Conservation (phyloP, 2,113 vertebrate species). For the Atrichornis clamosus region DNA sequence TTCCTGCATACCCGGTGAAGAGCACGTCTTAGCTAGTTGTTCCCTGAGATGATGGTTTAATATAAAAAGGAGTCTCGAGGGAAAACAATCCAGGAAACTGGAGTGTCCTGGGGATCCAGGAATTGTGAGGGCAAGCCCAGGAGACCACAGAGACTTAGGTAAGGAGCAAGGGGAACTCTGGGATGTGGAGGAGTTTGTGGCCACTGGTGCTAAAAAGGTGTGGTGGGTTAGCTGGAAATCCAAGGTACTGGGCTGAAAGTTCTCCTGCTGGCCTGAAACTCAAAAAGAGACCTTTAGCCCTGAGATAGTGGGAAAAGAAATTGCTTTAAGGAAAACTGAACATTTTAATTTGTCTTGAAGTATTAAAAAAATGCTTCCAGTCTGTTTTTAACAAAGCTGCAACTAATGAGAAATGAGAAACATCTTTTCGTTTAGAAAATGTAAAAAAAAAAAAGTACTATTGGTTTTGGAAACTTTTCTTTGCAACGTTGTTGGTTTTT, state of each 20-base stretch:
- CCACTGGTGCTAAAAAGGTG: not conserved
- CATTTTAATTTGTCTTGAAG: not conserved
- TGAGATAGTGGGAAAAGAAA: not conserved
- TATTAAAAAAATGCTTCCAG: not conserved
- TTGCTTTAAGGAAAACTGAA: not conserved
- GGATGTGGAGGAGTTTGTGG: not conserved
- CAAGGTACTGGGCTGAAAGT: not conserved
- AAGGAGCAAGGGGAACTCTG: not conserved
- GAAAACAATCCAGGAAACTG: not conserved
- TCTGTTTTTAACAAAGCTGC: not conserved
- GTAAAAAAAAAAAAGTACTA: not conserved
- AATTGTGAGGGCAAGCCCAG: not conserved
- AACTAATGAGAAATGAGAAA: not conserved
- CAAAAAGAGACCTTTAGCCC: not conserved
- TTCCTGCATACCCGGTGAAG: fast-evolving
- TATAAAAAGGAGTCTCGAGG: not conserved
- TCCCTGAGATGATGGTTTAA: not conserved
- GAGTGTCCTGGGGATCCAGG: not conserved
- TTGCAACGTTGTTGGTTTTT: not conserved
- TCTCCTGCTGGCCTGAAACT: not conserved
- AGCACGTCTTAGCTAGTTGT: not conserved
- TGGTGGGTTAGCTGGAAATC: not conserved
- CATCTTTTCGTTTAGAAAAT: not conserved
- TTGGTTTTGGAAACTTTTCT: not conserved
- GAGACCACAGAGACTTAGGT: fast-evolving